Base-by-base conservation (phyloP, 1,140 invertebrate species). In the Coptotermes formosanus region DNA sequence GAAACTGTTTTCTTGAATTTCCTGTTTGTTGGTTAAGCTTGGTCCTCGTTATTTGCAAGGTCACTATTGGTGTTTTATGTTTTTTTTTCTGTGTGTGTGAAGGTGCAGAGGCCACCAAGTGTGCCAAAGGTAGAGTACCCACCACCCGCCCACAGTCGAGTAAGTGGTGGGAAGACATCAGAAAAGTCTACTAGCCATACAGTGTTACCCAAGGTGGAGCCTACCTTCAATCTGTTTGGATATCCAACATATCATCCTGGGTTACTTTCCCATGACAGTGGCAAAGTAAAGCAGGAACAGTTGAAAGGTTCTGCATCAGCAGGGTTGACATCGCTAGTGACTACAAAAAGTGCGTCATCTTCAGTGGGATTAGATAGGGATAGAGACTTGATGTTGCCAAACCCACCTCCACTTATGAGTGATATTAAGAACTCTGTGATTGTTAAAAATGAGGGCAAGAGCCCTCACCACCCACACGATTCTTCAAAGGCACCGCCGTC, bases 341-440 rank as follows among this genome's bases (percentile, higher is more conserved):
- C 38, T 81, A n/a, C 30, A 9, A 86, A 86, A 48, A 83, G 86
- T 82, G 25, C 82, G 16, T 38, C 69, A 19, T 44, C 85, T 21
- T 48, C 75, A 38, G 19, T 85, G 32, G 30, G 32, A 44, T 69
- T 85, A 64, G 85, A 85, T 30, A 86, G 83, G 52, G 86, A 86
- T 9, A 83, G 82, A 59, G 55, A 83, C 32, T 4, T 52, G 48
- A 82, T 81, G 23, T 89, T 94, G 48, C 92, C 93, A 48, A 94
- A 93, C 87, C 93, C 93, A 25, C 93, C 94, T 83, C 93, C 92
- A 14, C 88, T 95, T 6, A 90, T 95, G 84, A 92, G 93, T 88
- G 95, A 95, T 90, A 91, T 93, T 87, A 96, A 95, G 88, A 95
- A 93, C 89, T 95, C 95, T 89, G 95, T 96, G 88, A 96, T 96